Conservation (phyloP, 2,888 invertebrate genomes). For the Ellobium chinense region DNA sequence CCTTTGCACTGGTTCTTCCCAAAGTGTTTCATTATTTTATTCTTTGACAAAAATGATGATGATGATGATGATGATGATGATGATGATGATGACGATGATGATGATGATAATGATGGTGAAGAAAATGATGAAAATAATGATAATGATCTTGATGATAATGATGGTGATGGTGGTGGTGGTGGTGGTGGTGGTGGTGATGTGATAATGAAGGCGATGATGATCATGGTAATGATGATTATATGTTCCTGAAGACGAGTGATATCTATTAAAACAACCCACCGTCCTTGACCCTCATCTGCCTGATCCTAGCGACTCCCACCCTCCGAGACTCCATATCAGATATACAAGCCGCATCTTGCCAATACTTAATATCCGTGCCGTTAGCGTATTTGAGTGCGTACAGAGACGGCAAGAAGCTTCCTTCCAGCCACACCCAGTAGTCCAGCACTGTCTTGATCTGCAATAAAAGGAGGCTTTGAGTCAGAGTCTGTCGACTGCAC, state of each 20-base stretch:
- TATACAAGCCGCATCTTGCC: conserved; percentile 76
- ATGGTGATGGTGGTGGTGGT: too few species aligned
- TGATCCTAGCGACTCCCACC: conserved; percentile 74
- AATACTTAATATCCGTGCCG: conserved; percentile 67
- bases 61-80: not conserved
- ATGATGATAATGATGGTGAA: not conserved
- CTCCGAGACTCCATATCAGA: conserved; percentile 72
- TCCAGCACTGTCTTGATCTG: conserved; percentile 67
- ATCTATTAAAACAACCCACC: conserved; percentile 57
- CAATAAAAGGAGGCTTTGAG: not conserved
- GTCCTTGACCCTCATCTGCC: conserved; percentile 76
- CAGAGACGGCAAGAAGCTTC: conserved; percentile 70
- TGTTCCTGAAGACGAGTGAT: not conserved
- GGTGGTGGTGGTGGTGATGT: too few species aligned
- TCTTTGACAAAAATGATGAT: too few species aligned
- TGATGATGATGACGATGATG: not conserved
- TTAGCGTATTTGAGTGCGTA: conserved; percentile 75
- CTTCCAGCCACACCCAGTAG: conserved; percentile 75
- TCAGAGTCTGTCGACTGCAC: too few species aligned
- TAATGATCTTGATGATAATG: not conserved
- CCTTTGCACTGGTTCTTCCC: too few species aligned
- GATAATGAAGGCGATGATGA: too few species aligned
- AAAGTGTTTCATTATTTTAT: too few species aligned
- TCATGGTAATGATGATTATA: not conserved
- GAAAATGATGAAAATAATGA: too few species aligned